Percentiles rank a stretch among this genome's conserved stretches.
Evolutionary conservation across 1,140 invertebrate genomes (phyloP).

Genomic region (Diachasma alloeum): DNA sequence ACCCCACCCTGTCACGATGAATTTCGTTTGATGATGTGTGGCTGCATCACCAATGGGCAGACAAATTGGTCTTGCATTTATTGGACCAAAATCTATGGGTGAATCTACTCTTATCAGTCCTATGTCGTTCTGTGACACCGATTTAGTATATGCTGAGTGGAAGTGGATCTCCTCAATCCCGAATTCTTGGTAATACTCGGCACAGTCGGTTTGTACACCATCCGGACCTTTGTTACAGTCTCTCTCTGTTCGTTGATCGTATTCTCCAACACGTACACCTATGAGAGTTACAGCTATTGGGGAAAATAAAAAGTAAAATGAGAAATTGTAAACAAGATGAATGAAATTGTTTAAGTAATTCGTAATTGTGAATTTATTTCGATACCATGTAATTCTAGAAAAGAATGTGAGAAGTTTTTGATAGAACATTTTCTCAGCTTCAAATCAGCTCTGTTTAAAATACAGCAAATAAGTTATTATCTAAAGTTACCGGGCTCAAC

Average conservation of each 20-base stretch:
- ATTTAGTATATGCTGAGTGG: conserved; percentile 64
- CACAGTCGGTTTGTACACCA: conserved; percentile 55
- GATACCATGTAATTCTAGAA: too few relatives aligned
- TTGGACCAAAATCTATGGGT: conserved; percentile 58
- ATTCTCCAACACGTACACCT: conserved; percentile 33
- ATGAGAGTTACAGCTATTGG: background rate
- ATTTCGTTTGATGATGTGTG: conserved; percentile 43
- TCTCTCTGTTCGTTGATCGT: conserved; percentile 61
- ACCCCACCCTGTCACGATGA: conserved; percentile 68
- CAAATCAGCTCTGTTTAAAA: too few relatives aligned
- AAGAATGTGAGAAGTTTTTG: too few relatives aligned
- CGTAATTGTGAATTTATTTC: too few relatives aligned
- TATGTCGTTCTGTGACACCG: conserved; percentile 67
- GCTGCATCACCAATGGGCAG: conserved; percentile 58
- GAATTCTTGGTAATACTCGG: conserved; percentile 66
- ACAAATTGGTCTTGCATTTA: conserved; percentile 65
- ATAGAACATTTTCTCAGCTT: too few relatives aligned
- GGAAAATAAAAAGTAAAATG: too few relatives aligned
- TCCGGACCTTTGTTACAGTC: conserved; percentile 65
- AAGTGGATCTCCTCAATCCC: conserved; percentile 63
- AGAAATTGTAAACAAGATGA: too few relatives aligned
- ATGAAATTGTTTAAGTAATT: too few relatives aligned
- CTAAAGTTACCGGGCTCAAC: too few relatives aligned
- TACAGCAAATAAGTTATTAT: too few relatives aligned
- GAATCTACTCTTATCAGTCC: conserved; percentile 66